Evolutionary conservation across 2,888 invertebrate genomes (phyloP).

Genomic region (Acrocera orbiculus): DNA sequence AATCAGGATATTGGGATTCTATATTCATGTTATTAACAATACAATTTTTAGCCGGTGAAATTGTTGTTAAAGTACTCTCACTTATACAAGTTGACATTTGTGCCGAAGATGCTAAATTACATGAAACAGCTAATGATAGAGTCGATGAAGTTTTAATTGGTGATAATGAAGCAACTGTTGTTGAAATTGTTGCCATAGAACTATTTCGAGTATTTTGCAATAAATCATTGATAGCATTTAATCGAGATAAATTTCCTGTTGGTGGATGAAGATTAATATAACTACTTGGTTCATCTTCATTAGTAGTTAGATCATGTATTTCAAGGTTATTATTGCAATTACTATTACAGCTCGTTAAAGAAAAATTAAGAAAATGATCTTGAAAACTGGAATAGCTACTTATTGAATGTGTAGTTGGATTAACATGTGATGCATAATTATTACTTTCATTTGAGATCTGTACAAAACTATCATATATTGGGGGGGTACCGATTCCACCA

Average conservation of each 20-base stretch:
- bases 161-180: slow-evolving; percentile 15
- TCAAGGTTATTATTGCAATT: slow-evolving; percentile 1
- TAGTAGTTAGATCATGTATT: slow-evolving; percentile 4
- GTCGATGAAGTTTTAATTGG: slow-evolving; percentile 1
- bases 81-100: slow-evolving; percentile 9
- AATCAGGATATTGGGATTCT: slow-evolving; percentile 12
- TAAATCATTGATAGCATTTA: slow-evolving; percentile 28
- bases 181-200: slow-evolving; percentile 21
- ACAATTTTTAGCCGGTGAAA: slow-evolving; percentile 14
- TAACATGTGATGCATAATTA: too few relatives aligned
- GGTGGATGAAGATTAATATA: slow-evolving; percentile 24
- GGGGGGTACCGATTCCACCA: too few relatives aligned
- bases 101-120: slow-evolving; percentile 6
- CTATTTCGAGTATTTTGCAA: slow-evolving; percentile 26
- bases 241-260: slow-evolving; percentile 22
- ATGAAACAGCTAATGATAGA: slow-evolving; percentile 1
- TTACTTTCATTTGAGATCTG: too few relatives aligned
- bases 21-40: slow-evolving; percentile 8
- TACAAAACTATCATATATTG: too few relatives aligned
- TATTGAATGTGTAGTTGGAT: too few relatives aligned
- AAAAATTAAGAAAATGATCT: too few relatives aligned
- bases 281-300: slow-evolving; percentile 9
- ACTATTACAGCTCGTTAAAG: too few relatives aligned
- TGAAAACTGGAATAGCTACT: too few relatives aligned
- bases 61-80: slow-evolving; percentile 8